Evolutionary conservation across 2,888 invertebrate genomes (phyloP), one percentile per base, ranked within the genome.

Genomic region (Pimpla rufipes): DNA sequence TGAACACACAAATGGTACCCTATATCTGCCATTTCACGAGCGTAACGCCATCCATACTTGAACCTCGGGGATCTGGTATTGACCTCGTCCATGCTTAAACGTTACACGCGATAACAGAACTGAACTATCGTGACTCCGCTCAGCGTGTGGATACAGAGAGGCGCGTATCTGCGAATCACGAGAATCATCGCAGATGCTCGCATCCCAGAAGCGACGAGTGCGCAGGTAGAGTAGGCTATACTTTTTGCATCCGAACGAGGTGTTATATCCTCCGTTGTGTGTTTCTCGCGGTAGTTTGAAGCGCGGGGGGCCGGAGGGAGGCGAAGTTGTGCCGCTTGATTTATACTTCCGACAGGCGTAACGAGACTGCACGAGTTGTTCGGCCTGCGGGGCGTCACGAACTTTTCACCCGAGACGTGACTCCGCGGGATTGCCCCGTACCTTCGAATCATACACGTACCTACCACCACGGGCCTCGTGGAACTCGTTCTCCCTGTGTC

Each of bases 281-380:
- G 13, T 10, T 55, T 79, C 85, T 68, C 83, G 84, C 67, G 84
- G 85, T 85, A 88, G 85, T 88, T 87, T 84, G 3, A 2, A 29
- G 29, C 2, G 29, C 3, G 29, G 5, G 29, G 5, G 29, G 29
- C n/a, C 83, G 87, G 87, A 84, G 85, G 83, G 78, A 85, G 29
- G 85, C 85, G 82, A 11, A 85, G 86, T 86, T 85, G 85, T 76
- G 84, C 88, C 89, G 82, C 87, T 90, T 92, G 90, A 92, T 92
- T 92, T 92, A 92, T 92, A 91, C 90, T 92, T 92, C 91, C 92
- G 91, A 91, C 91, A 90, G 88, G 86, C 87, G 88, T 91, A 92
- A 91, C 90, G 90, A 91, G 90, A 85, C 87, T 85, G 88, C 88
- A 84, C 83, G 83, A 85, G 83, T 76, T 83, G 82, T 81, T 88